phyloP scores from a whole-genome alignment of 92 coral and sea anemone genomes.

The Umimayanthus kanabou region DNA sequence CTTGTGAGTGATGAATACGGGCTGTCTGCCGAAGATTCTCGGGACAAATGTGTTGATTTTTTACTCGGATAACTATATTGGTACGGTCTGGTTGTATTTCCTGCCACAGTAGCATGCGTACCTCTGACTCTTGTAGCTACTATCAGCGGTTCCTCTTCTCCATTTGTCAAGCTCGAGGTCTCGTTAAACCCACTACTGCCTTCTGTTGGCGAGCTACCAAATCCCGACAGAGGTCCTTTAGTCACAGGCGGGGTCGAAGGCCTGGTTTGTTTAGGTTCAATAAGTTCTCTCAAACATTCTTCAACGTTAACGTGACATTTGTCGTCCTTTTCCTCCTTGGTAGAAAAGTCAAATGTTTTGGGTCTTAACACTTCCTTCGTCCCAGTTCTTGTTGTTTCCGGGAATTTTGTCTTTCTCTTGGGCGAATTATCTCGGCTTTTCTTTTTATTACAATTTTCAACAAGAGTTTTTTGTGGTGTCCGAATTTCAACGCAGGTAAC shows the following conservation, averaged over 20 bases:
- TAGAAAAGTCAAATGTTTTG: constrained; percentile 26
- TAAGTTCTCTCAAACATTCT: constrained; percentile 29
- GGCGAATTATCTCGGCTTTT: constrained; percentile 11
- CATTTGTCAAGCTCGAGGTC: constrained; percentile 4
- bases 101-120: background rate
- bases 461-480: background rate
- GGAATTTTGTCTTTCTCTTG: background rate
- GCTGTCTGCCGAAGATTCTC: constrained; percentile 47
- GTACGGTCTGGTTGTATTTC: background rate
- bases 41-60: background rate
- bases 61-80: background rate
- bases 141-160: background rate
- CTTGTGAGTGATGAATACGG: constrained; percentile 63
- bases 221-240: background rate
- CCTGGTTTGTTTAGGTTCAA: constrained; percentile 49
- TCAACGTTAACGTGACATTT: background rate
- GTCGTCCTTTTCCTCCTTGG: background rate
- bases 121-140: background rate
- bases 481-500: constrained; percentile 14
- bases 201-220: background rate
- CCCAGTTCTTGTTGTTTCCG: background rate
- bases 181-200: constrained; percentile 2
- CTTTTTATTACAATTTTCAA: background rate
- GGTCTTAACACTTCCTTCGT: background rate
- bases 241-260: background rate